phyloP scores from a whole-genome alignment of 2,113 vertebrate genomes.

The Rhagologus leucostigma region DNA sequence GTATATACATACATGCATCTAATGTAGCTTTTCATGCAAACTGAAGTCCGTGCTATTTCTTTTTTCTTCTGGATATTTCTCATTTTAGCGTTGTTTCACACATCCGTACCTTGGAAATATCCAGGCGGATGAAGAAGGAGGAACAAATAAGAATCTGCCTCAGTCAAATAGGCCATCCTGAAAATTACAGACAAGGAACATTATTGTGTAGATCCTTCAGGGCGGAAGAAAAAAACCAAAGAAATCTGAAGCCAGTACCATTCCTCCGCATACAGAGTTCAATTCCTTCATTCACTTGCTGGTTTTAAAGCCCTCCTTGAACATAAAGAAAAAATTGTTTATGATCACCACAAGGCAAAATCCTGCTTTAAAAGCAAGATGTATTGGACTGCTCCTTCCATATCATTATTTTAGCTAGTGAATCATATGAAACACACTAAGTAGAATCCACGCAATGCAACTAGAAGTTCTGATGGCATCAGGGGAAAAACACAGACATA shows the following conservation, averaged over 20 bases:
- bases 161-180: background rate
- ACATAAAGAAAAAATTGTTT: background rate
- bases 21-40: background rate
- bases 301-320: background rate
- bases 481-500: background rate
- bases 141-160: background rate
- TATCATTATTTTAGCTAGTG: background rate
- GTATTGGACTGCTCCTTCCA: background rate
- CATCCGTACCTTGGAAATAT: background rate
- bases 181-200: background rate
- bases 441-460: background rate
- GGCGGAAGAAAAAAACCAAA: background rate
- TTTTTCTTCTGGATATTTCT: background rate
- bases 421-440: background rate
- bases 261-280: background rate
- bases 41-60: background rate
- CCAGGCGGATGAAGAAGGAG: rapidly evolving
- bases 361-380: background rate
- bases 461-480: background rate
- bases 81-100: background rate
- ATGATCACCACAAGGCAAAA: background rate
- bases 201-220: background rate
- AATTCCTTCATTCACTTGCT: background rate
- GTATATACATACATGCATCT: background rate
- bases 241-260: background rate